Evolutionary conservation across 2,113 vertebrate genomes (phyloP), one percentile per base, ranked within the genome.

Genomic region (Brienomyrus longianalis): DNA sequence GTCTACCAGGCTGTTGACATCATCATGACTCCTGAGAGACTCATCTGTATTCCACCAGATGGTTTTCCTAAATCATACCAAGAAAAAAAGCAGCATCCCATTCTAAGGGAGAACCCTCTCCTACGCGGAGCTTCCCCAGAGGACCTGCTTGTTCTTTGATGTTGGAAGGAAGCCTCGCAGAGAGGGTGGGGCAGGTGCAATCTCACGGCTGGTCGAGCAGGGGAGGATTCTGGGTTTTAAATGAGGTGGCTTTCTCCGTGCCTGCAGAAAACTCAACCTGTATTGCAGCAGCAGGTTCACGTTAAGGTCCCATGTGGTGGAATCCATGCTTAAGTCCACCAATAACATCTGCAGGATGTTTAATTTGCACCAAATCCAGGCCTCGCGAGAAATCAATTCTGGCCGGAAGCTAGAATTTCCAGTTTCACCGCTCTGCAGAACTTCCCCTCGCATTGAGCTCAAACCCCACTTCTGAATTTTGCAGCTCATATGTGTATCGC

Each of bases 261-360:
- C 13, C 85, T 54, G 27, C 51, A 56, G 27, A n/a, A 87, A 19
- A 56, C 85, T 35, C 31, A 84, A 23, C 27, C 35, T 39, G n/a
- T 39, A 31, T n/a, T 19, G 5, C 50, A 15, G 2, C 31, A 1
- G 50, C 50, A 39, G n/a, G n/a, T 56, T 39, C n/a, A 56, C 5
- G 51, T 1, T 51, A 15, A 54, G 23, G 27, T 19, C 31, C 51
- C 27, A 56, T 35, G 85, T 35, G 31, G 50, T 17, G 10, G 66
- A 87, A 90, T 90, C 45, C 89, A 90, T 83, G 80, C 50, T 13
- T 66, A 62, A 45, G 90, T 89, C 56, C 31, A 88, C 56, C 88
- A 59, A 45, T 88, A 48, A 47, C 43, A 13, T 80, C 74, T 43
- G 35, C 74, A 1, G 74, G 74, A 43, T 35, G 31, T 43, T 80